Evolutionary conservation across 1,140 invertebrate genomes (phyloP).

Genomic region (Zaprionus lachaisei): DNA sequence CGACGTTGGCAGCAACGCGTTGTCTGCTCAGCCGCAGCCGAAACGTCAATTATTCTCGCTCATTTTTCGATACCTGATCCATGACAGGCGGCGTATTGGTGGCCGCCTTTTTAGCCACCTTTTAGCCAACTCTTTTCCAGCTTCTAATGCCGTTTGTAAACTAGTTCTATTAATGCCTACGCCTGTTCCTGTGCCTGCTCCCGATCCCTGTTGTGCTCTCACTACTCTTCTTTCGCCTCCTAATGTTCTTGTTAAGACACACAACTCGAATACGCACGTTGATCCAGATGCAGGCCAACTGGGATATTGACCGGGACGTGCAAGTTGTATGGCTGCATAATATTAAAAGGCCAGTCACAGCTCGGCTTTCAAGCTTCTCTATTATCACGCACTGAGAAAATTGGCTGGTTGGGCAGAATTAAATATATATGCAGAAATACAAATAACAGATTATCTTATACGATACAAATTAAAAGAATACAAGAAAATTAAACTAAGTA

Average conservation of each 20-base stretch:
- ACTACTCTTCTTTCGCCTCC: background rate
- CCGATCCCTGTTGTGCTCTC: background rate
- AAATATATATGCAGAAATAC: too few species aligned
- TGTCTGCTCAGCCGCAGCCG: slow-evolving; percentile 32
- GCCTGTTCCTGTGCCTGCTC: slow-evolving; percentile 26
- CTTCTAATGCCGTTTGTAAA: slow-evolving; percentile 68
- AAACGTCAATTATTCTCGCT: slow-evolving; percentile 71
- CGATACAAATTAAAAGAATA: too few species aligned
- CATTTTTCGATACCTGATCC: slow-evolving; percentile 44
- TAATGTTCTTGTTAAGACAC: background rate
- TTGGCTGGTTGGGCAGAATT: too few species aligned
- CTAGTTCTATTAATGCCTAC: slow-evolving; percentile 64
- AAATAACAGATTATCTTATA: too few species aligned
- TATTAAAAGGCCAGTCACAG: slow-evolving; percentile 25
- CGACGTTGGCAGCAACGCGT: background rate
- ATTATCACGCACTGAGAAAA: slow-evolving; percentile 29
- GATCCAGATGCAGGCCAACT: slow-evolving; percentile 31
- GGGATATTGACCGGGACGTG: slow-evolving; percentile 16
- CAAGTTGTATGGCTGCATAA: slow-evolving; percentile 28
- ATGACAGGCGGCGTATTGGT: slow-evolving; percentile 36
- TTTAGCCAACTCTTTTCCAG: slow-evolving; percentile 36
- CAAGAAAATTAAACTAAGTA: too few species aligned
- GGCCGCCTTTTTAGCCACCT: slow-evolving; percentile 50
- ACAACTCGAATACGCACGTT: slow-evolving; percentile 27
- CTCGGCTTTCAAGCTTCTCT: slow-evolving; percentile 20